Base-by-base conservation (phyloP, 2,888 invertebrate species). In the Gibbula magus region DNA sequence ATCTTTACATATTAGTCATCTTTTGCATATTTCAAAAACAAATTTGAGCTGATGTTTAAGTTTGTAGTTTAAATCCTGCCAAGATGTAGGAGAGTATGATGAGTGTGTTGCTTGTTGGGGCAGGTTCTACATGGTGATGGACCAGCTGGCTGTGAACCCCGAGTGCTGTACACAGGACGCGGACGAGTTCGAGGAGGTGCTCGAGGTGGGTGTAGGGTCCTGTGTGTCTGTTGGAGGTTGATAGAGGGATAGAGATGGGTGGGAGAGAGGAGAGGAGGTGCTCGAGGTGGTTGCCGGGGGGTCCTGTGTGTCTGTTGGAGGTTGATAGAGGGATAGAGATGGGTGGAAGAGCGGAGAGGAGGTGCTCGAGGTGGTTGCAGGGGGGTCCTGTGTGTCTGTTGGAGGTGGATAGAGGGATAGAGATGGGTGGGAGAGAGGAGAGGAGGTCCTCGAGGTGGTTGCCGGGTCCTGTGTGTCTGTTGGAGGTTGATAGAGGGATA, bases 141-240 rank as follows among this genome's bases (percentile, higher is more conserved):
- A 96, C 29, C 96, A 97, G 92, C 95, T 99, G 93, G 97, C 98
- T 0, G 96, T 96, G 0, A 96, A 97, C 92, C 96, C 97, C 92
- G 97, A 96, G 90, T 95, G 95, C 67, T 84, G 74, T 25, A 45
- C 74, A 8, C 39, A 25, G 16, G 86, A 86, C 56, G 84, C 89
- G 56, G 88, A 88, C 77, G 86, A 85, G 61, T 86, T 86, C 52
- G 85, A 88, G 67, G 90, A 89, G 75, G 87, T 87, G 61, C 81
- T 85, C 32, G 89, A 89, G 61, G 61, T 61, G 18, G 1, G 16
- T 25, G 61, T 16, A 5, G 2, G 56, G n/a, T n/a, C 2, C 22
- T 56, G 16, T n/a, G 56, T 56, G 54, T 54, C 8, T 56, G 35
- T 35, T 35, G 35, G 35, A n/a, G n/a, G n/a, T n/a, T n/a, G n/a